Base-by-base conservation (phyloP, 2,888 invertebrate genomes). In the Cyaniris semiargus region DNA sequence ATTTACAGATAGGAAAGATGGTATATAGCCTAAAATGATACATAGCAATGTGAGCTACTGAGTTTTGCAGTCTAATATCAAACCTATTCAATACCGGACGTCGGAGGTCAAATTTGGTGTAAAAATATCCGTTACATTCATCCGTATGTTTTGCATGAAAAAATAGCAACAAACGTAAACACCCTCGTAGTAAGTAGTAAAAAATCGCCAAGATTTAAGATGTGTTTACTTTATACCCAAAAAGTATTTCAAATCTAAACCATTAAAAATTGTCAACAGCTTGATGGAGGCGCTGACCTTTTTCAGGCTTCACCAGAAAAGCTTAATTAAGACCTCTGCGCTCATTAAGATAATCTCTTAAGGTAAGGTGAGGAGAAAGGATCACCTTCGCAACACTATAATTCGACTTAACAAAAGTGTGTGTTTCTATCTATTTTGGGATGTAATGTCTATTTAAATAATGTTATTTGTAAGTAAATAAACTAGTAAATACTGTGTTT, bases 211-310 rank as follows among this genome's bases (percentile, higher is more conserved):
- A 58, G 21, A 21, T 21, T 21, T 23, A 23, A 60, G 23, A 60
- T 13, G 44, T 44, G 44, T 44, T 44, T 60, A 23, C 13, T 23
- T 27, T 60, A 23, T 23, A 13, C 23, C 18, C 18, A 4, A 10
- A 60, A 58, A 3, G 21, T 21, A 8, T 58, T 58, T 0, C 8
- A 21, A 58, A 58, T 58, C 21, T 1, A 58, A 23, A 60, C 3
- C 60, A 27, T 60, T 60, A 13, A 66, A 31, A 27, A 66, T 66
- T 23, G 66, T 31, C 27, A 31, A 15, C 66, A 66, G 15, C 66
- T 66, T 31, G 15, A 66, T 76, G 79, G 27, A 66, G 66, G 66
- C 4, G 60, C 60, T 66, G 66, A 66, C 66, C 66, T 66, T 23
- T 31, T 66, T 18, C 66, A 66, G 27, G 18, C 15, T 27, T 6